Conservation (phyloP, 2,113 vertebrate species). For the Lepus europaeus region DNA sequence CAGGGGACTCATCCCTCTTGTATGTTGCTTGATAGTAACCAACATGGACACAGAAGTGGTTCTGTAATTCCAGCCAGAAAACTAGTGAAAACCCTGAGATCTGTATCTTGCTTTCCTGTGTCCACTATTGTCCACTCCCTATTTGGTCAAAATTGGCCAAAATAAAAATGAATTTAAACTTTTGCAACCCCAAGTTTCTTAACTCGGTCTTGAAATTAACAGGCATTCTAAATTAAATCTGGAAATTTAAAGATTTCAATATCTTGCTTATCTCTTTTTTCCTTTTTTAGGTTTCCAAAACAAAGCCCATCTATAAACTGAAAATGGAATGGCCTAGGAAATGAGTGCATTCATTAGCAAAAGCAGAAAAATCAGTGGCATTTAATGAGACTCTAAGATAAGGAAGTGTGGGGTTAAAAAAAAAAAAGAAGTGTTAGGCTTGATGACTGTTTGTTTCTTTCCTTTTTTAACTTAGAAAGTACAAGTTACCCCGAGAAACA, state of each 20-base stretch:
- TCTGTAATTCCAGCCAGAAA: not conserved
- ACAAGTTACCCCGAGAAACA: not conserved
- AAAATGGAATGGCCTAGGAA: not conserved
- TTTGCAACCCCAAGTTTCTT: not conserved
- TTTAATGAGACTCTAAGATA: not conserved
- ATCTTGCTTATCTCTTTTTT: not conserved
- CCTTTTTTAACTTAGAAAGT: constrained; percentile 42
- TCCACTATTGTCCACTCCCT: not conserved
- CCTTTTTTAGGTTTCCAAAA: not conserved
- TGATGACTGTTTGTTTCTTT: not conserved
- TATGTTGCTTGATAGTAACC: not conserved
- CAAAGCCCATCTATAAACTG: not conserved
- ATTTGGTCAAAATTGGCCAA: constrained; percentile 17
- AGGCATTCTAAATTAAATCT: constrained; percentile 24
- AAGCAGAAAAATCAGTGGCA: not conserved
- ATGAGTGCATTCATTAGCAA: not conserved
- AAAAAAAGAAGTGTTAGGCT: not conserved
- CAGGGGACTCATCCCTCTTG: not conserved
- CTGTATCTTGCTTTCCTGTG: not conserved
- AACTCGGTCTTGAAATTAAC: constrained; percentile 42
- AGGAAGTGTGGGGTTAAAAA: not conserved
- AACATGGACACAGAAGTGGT: not conserved
- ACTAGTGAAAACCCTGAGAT: not conserved
- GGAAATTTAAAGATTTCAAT: constrained; percentile 32
- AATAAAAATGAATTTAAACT: not conserved